A percentile compares a stretch with the other conserved stretches of the same genome.
Conservation (phyloP, 1,140 invertebrate genomes). For the Drosophila varians region DNA sequence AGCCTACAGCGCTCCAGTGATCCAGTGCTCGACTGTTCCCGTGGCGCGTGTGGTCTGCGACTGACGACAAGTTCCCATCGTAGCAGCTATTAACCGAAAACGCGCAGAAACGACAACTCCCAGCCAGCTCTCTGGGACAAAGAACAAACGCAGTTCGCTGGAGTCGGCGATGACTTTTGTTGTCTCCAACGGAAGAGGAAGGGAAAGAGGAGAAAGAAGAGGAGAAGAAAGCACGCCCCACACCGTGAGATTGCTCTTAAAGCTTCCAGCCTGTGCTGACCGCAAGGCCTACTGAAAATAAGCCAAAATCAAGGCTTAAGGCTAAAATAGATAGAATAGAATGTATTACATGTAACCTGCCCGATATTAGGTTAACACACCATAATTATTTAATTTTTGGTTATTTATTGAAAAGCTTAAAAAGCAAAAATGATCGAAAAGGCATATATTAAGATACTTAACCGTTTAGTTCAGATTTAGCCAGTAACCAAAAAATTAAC, state of each 20-base stretch:
- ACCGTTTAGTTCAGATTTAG: too few relatives aligned
- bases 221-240: constrained; percentile 65
- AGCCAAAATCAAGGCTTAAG: neutral
- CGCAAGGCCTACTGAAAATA: neutral
- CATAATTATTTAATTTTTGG: too few relatives aligned
- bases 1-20: neutral
- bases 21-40: constrained; percentile 32
- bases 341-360: too few relatives aligned
- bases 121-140: constrained; percentile 52
- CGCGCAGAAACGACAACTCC: constrained; percentile 31
- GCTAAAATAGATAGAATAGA: neutral
- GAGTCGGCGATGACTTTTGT: constrained; percentile 17
- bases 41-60: constrained; percentile 55
- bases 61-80: constrained; percentile 49
- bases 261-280: constrained; percentile 13
- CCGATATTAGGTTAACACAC: too few relatives aligned
- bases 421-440: too few relatives aligned
- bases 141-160: constrained; percentile 65
- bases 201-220: constrained; percentile 25
- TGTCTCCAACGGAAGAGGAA: neutral
- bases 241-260: constrained; percentile 73
- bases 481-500: too few relatives aligned
- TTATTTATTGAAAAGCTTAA: too few relatives aligned
- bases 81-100: constrained; percentile 64
- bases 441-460: too few relatives aligned